These are phyloP conservation scores for Tiphia femorata DNA, from an alignment of 2,888 invertebrate genomes.

Conservation along the genomic window DNA sequence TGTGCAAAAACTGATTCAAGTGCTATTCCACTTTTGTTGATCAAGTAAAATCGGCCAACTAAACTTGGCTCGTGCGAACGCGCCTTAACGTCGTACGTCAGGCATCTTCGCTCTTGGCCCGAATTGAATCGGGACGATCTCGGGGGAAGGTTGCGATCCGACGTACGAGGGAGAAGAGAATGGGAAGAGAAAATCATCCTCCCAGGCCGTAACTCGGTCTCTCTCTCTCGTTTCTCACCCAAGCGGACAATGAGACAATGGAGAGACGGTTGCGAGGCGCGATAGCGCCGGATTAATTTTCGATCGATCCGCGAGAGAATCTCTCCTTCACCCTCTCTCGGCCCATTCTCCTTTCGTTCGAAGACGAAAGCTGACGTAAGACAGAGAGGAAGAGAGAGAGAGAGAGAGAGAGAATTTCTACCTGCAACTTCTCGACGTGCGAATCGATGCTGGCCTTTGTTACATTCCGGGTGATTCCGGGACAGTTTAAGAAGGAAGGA, in stretches of 20 bases:
- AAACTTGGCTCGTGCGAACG: too few species aligned
- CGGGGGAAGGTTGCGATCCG: too few species aligned
- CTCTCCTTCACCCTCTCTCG: conserved; percentile 17
- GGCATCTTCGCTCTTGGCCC: too few species aligned
- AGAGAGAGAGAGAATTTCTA: background rate
- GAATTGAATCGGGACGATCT: conserved; percentile 36
- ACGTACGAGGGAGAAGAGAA: too few species aligned
- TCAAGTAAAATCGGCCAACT: too few species aligned
- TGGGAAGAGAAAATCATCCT: conserved; percentile 36
- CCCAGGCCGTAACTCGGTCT: conserved; percentile 4
- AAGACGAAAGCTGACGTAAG: background rate
- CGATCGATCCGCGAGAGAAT: conserved; percentile 43
- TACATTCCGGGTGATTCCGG: too few species aligned
- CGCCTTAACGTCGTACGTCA: too few species aligned
- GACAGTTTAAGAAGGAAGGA: too few species aligned
- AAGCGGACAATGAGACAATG: conserved; percentile 46
- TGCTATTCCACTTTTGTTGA: too few species aligned
- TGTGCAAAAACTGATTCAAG: too few species aligned
- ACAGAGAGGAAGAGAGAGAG: background rate
- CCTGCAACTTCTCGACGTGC: too few species aligned
- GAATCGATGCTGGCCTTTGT: too few species aligned
- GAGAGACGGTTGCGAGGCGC: conserved; percentile 46
- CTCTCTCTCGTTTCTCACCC: conserved; percentile 30
- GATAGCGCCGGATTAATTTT: conserved; percentile 51
- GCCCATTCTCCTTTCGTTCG: conserved; percentile 6